phyloP scores from a whole-genome alignment of 2,888 invertebrate genomes.

The Stenolophus ochropezus region DNA sequence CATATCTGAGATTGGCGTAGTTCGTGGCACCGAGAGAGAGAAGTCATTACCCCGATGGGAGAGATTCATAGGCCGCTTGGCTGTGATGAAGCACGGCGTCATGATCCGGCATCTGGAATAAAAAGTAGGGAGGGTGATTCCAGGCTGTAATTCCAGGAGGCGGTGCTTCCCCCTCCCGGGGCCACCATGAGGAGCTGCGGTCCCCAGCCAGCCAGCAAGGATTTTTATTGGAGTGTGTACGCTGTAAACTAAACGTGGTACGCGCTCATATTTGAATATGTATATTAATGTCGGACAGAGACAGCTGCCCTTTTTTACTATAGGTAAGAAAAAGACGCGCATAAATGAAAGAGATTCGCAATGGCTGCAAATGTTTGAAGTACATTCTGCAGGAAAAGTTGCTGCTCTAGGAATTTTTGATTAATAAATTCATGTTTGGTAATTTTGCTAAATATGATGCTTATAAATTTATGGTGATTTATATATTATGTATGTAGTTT shows the following conservation, averaged over 20 bases:
- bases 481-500: no score
- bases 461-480: no score
- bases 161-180: constrained; percentile 47
- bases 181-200: constrained; percentile 48
- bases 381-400: constrained; percentile 64
- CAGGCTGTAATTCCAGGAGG: constrained; percentile 56
- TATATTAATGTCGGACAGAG: constrained; percentile 64
- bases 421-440: constrained; percentile 34
- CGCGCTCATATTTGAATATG: constrained; percentile 67
- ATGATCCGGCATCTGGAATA: constrained; percentile 40
- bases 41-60: constrained; percentile 4
- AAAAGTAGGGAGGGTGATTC: constrained; percentile 55
- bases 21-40: not conserved
- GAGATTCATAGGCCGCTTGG: constrained; percentile 6
- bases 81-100: not conserved
- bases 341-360: constrained; percentile 61
- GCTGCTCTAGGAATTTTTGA: constrained; percentile 18
- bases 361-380: constrained; percentile 65
- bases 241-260: constrained; percentile 69
- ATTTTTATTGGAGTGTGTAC: constrained; percentile 63
- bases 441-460: not conserved
- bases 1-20: constrained; percentile 43
- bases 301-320: constrained; percentile 37
- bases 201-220: constrained; percentile 42
- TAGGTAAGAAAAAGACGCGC: constrained; percentile 63